Conservation (phyloP, 2,113 vertebrate genomes). For the Asarcornis scutulata region DNA sequence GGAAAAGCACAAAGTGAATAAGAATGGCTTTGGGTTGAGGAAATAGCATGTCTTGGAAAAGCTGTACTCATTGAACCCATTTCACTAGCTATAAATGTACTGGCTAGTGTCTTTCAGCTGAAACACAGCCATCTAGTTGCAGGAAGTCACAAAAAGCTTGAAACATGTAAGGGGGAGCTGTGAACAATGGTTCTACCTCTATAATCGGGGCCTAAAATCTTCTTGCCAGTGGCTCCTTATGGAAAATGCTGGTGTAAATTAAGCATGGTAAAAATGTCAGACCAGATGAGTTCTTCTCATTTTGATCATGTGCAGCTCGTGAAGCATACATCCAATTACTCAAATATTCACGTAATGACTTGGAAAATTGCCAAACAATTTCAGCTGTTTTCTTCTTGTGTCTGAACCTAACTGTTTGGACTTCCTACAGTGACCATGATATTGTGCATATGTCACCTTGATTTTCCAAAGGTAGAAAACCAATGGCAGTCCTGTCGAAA, state of each 20-base stretch:
- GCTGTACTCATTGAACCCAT: background rate
- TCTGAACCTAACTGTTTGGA: background rate
- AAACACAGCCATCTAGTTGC: background rate
- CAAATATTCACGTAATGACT: background rate
- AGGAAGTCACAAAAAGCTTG: background rate
- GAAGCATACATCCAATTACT: background rate
- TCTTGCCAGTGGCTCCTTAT: background rate
- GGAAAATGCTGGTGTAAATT: background rate
- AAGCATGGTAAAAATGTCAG: background rate
- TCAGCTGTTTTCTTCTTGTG: background rate
- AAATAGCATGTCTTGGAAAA: background rate
- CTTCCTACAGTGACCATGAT: background rate
- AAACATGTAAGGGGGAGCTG: background rate
- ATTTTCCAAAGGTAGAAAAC: background rate
- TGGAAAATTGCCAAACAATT: background rate
- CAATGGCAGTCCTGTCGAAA: background rate
- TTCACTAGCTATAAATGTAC: background rate
- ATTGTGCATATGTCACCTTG: background rate
- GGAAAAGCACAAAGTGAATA: background rate
- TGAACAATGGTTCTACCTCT: background rate
- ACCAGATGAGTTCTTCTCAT: background rate
- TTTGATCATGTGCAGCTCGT: background rate
- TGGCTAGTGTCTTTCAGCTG: background rate
- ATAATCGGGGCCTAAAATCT: background rate
- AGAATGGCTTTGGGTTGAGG: background rate